A percentile compares a stretch with the other conserved stretches of the same genome.
These are phyloP conservation scores for Sussaba pulchella DNA, from an alignment of 2,888 invertebrate species.

Conservation along the genomic window DNA sequence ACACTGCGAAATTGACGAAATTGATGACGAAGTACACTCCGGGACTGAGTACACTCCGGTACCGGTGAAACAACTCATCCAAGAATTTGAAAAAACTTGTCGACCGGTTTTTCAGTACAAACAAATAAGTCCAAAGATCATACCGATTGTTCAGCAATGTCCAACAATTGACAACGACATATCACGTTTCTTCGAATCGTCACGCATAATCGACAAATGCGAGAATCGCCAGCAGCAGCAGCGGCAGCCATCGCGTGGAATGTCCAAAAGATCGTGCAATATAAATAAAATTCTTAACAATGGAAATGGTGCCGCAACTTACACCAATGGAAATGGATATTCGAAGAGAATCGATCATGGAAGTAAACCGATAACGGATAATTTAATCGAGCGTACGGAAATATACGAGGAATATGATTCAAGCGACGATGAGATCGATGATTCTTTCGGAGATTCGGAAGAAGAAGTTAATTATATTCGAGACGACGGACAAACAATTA, in stretches of 20 bases:
- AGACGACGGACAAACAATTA: slow-evolving; percentile 23
- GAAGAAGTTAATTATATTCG: slow-evolving; percentile 63
- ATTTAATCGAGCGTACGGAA: slow-evolving; percentile 2
- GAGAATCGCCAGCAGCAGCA: not conserved
- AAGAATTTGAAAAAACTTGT: slow-evolving; percentile 88
- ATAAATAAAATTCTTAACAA: slow-evolving; percentile 23
- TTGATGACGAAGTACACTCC: slow-evolving; percentile 66
- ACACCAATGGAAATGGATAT: slow-evolving; percentile 61
- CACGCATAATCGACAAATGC: slow-evolving; percentile 48
- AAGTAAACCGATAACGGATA: slow-evolving; percentile 23
- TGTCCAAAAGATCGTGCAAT: slow-evolving; percentile 26
- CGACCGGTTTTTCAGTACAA: slow-evolving; percentile 86
- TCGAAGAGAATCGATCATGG: not conserved
- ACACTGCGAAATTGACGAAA: slow-evolving; percentile 75
- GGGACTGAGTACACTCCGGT: slow-evolving; percentile 81
- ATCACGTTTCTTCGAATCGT: slow-evolving; percentile 80
- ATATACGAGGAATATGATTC: slow-evolving; percentile 69
- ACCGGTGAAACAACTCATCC: slow-evolving; percentile 85
- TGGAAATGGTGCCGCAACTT: slow-evolving; percentile 15
- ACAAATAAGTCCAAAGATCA: slow-evolving; percentile 82
- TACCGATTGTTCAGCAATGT: slow-evolving; percentile 76
- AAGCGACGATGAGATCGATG: slow-evolving; percentile 67
- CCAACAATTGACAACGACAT: slow-evolving; percentile 77
- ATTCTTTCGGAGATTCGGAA: slow-evolving; percentile 69
- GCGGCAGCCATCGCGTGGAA: slow-evolving; percentile 6